Base-by-base conservation (phyloP, 2,113 vertebrate genomes). In the Calyptomena viridis region DNA sequence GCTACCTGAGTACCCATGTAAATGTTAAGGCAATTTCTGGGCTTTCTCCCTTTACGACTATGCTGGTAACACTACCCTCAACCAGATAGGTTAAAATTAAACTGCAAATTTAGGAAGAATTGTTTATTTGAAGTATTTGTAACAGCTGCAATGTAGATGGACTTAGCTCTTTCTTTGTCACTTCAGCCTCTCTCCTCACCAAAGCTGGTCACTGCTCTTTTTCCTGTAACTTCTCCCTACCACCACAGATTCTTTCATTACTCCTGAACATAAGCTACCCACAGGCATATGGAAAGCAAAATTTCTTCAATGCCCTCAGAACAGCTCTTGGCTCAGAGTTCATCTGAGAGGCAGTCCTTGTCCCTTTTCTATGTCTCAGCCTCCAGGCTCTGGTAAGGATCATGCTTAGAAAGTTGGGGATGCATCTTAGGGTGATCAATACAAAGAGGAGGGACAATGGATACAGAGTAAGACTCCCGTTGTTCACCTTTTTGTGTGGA, bases 371-470 rank as follows among this genome's bases (percentile, higher is more conserved):
- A 0, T 8, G 6, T 46, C 12, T 59, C 20, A 62, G 33, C 8
- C 19, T 80, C 33, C 49, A 37, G 68, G 17, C 17, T 81, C 14
- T 80, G 52, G 9, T 46, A n/a, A 59, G 14, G 24, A 33, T 46
- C 20, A 8, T 14, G 33, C 8, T 35, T 62, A 30, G 21, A 52
- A 83, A 89, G 12, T 2, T 33, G 19, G 14, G 4, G 14, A 17
- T 8, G 8, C 13, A 30, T 24, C 33, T 74, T 59, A 27, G 27
- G 4, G 18, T 66, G 8, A 60, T 39, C 2, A 0, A 16, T 66
- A 30, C 1, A 2, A 73, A 73, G 27, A 22, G 2, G 5, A 25
- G 4, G 28, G 11, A 35, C 8, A 46, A 30, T 1, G 4, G 3
- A 7, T 28, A 11, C 14, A 64, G 28, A 81, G 30, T 44, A 17